phyloP scores from a whole-genome alignment of 2,888 invertebrate genomes.

The Erebia aethiops region DNA sequence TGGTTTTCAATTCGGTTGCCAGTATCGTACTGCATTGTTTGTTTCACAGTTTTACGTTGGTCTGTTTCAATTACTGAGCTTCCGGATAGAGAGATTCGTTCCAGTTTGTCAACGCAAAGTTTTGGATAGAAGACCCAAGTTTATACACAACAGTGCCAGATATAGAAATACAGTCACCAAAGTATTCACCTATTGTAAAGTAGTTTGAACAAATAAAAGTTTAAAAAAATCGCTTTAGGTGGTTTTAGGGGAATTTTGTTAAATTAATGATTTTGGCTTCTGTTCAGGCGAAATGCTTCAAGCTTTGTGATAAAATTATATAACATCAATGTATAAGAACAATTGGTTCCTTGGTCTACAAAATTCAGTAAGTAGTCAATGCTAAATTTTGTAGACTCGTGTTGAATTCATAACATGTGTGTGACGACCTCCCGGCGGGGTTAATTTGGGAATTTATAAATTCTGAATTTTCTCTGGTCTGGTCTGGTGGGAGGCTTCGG shows the following conservation, averaged over 20 bases:
- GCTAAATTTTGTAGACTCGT: too few relatives aligned
- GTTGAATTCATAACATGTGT: too few relatives aligned
- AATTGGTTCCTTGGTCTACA: background rate
- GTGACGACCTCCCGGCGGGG: too few relatives aligned
- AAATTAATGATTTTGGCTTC: background rate
- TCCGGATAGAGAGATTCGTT: constrained; percentile 58
- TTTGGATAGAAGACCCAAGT: constrained; percentile 40
- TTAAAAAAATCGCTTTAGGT: constrained; percentile 4
- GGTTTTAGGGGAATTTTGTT: constrained; percentile 1
- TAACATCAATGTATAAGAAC: background rate
- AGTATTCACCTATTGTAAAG: background rate
- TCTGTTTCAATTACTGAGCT: constrained; percentile 60
- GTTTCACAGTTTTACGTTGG: constrained; percentile 55
- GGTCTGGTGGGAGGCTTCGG: too few relatives aligned
- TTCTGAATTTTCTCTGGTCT: too few relatives aligned
- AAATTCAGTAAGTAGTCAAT: background rate
- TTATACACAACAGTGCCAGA: constrained; percentile 35
- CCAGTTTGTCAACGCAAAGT: constrained; percentile 45
- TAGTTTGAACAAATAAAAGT: constrained; percentile 30
- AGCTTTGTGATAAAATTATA: background rate
- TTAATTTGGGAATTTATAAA: too few relatives aligned
- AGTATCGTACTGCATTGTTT: constrained; percentile 55
- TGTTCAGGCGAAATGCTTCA: background rate
- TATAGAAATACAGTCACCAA: constrained; percentile 13
- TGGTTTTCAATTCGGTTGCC: constrained; percentile 59